These are phyloP conservation scores for Lepidostoma basale DNA, from an alignment of 1,140 invertebrate genomes.

Conservation along the genomic window DNA sequence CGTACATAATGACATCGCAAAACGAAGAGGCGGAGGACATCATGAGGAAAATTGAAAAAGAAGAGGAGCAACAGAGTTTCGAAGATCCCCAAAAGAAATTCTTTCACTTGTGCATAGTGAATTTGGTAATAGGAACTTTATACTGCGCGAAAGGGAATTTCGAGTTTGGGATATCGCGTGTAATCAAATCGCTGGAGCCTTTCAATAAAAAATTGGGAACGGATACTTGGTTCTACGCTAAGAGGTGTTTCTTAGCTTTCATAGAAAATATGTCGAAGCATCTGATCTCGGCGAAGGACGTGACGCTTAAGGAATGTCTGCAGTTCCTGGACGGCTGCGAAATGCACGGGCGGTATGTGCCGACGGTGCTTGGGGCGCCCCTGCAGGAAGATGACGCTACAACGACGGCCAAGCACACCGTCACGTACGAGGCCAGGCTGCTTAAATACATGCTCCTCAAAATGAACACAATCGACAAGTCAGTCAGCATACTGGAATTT, in stretches of 20 bases:
- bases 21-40: constrained; percentile 99
- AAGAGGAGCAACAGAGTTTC: constrained; percentile 91
- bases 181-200: constrained; percentile 95
- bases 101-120: constrained; percentile 98
- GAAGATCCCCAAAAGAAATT: constrained; percentile 95
- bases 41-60: constrained; percentile 98
- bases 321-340: constrained; percentile 92
- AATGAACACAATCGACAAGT: constrained; percentile 63
- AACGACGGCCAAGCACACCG: constrained; percentile 86
- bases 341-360: constrained; percentile 84
- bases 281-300: constrained; percentile 86
- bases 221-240: constrained; percentile 98
- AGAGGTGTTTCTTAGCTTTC: constrained; percentile 91
- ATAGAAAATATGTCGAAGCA: constrained; percentile 93
- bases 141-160: constrained; percentile 99
- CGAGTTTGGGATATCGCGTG: constrained; percentile 97
- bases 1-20: constrained; percentile 98
- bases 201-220: constrained; percentile 94
- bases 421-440: constrained; percentile 88
- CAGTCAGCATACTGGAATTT: constrained; percentile 59
- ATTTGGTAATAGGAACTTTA: constrained; percentile 97
- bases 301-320: constrained; percentile 88
- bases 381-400: constrained; percentile 74
- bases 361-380: constrained; percentile 82
- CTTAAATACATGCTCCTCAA: constrained; percentile 85